These are phyloP conservation scores for Heliconius himera DNA, from an alignment of 1,140 invertebrate genomes.

Conservation along the genomic window DNA sequence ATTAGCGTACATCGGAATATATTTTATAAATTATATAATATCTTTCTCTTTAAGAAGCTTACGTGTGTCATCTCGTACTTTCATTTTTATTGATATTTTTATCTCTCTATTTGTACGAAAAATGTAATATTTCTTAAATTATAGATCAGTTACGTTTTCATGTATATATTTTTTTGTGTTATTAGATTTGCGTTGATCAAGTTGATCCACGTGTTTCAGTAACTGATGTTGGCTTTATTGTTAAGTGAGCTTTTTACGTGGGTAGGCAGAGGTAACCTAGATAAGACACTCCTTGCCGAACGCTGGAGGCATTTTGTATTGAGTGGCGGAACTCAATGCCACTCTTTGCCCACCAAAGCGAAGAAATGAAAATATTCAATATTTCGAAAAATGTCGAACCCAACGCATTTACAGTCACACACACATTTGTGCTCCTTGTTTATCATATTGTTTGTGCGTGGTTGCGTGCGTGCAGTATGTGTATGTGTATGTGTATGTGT, in stretches of 20 bases:
- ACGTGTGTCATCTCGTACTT: constrained; percentile 8
- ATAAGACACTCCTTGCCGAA: too few species aligned
- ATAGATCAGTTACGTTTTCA: background rate
- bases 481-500: too few species aligned
- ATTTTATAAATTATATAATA: constrained; percentile 21
- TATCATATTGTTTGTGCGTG: too few species aligned
- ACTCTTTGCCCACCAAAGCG: too few species aligned
- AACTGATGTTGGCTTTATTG: background rate
- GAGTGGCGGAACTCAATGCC: too few species aligned
- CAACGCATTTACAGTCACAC: too few species aligned
- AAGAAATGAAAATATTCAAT: too few species aligned
- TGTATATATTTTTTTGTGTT: background rate
- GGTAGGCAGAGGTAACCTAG: too few species aligned
- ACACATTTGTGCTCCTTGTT: too few species aligned
- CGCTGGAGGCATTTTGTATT: too few species aligned
- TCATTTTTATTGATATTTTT: constrained; percentile 2
- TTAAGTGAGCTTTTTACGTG: background rate
- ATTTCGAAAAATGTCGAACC: too few species aligned
- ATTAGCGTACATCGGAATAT: constrained; percentile 22
- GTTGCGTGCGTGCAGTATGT: too few species aligned
- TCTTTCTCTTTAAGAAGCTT: constrained; percentile 10
- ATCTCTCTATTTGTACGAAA: background rate
- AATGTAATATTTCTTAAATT: background rate
- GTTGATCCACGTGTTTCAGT: background rate
- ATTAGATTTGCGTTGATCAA: background rate